phyloP scores from a whole-genome alignment of 53 echinoderm and acorn worm species.

The Luidia sarsii region DNA sequence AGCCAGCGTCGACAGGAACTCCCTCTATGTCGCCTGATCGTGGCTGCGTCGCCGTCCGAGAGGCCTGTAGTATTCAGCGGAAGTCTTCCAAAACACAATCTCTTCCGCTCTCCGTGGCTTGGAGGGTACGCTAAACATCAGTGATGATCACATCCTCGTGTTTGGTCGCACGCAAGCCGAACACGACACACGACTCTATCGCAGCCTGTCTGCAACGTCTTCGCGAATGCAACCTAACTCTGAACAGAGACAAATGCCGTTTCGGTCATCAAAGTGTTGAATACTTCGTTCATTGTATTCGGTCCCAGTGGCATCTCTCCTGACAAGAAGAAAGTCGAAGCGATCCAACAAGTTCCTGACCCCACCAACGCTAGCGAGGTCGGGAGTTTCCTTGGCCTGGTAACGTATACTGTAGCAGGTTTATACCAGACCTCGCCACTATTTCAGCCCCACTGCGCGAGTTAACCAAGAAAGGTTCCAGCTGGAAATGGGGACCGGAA shows the following conservation, averaged over 20 bases:
- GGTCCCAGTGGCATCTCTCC: slow-evolving; percentile 10
- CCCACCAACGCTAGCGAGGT: slow-evolving; percentile 19
- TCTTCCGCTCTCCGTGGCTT: slow-evolving; percentile 27
- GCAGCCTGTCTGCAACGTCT: slow-evolving; percentile 19
- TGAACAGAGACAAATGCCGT: slow-evolving; percentile 31
- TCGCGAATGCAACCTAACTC: slow-evolving; percentile 22
- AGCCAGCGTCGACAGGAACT: too few species aligned
- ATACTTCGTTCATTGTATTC: neutral
- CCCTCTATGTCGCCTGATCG: too few species aligned
- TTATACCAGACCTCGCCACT: slow-evolving; percentile 14
- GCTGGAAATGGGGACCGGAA: slow-evolving; percentile 16
- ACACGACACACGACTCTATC: slow-evolving; percentile 48
- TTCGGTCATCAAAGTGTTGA: slow-evolving; percentile 26
- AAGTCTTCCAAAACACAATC: slow-evolving; percentile 46
- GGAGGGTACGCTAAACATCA: slow-evolving; percentile 45
- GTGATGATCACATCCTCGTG: slow-evolving; percentile 42
- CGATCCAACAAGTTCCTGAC: neutral
- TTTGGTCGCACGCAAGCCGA: slow-evolving; percentile 23
- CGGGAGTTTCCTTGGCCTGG: slow-evolving; percentile 12
- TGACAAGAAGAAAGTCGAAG: slow-evolving; percentile 14
- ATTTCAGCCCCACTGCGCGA: neutral
- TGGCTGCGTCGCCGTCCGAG: too few species aligned
- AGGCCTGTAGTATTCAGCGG: slow-evolving; percentile 51
- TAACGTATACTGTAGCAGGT: slow-evolving; percentile 13
- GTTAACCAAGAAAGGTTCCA: slow-evolving; percentile 5